Evolutionary conservation across 2,113 vertebrate species (phyloP), one percentile per base, ranked within the genome.

Genomic region (Elephantulus edwardii): DNA sequence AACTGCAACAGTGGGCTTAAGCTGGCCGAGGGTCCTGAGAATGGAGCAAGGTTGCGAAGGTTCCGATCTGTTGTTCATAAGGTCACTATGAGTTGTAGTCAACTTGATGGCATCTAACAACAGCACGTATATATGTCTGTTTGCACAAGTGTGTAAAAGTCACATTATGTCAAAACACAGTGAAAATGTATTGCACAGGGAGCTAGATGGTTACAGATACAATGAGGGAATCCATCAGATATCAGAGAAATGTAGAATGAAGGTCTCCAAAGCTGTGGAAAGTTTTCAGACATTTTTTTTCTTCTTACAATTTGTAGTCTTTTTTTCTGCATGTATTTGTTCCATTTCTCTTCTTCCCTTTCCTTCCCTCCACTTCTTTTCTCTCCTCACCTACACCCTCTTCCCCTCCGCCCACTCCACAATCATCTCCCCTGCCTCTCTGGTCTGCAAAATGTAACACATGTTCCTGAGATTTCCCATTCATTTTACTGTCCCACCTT

Each of bases 211-310:
- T 62, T 44, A 30, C 1, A 74, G 33, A 54, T 16, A 28, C 9
- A 40, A 62, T 28, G 33, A 86, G n/a, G 24, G 48, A 88, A 48
- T 17, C 26, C 6, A n/a, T n/a, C n/a, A n/a, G 5, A 9, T 30
- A 11, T 60, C 26, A 40, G 35, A 46, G 50, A 68, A 30, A 26
- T 38, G 42, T 22, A 40, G n/a, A 80, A 62, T 2, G 33, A 48
- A 4, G 9, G 48, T 11, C 26, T 11, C 68, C 35, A 12, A 10
- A 28, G 19, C 8, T 44, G 0, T 1, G 38, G 19, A 20, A 19
- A n/a, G n/a, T n/a, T n/a, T n/a, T n/a, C n/a, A n/a, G n/a, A n/a
- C n/a, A n/a, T n/a, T n/a, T n/a, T n/a, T n/a, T n/a, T n/a, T n/a
- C n/a, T n/a, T n/a, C n/a, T n/a, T n/a, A n/a, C n/a, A n/a, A n/a